Base-by-base conservation (phyloP, 1,140 invertebrate species). In the Mizuhopecten yessoensis region DNA sequence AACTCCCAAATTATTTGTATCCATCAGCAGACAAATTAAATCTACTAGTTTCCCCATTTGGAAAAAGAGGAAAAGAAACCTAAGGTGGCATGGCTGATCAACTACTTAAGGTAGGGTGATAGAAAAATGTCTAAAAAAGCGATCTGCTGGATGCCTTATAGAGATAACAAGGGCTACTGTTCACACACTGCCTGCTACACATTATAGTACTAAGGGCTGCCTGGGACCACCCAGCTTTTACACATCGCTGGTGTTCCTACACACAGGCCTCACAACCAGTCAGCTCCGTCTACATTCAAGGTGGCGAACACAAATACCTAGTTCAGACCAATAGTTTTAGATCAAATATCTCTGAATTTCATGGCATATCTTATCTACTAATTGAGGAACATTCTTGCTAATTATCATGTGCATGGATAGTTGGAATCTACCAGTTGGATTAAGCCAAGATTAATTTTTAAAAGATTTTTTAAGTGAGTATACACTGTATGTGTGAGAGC, bases 101-200 rank as follows among this genome's bases (percentile, higher is more conserved):
- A 75, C n/a, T 75, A 29, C n/a, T 75, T 29, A 75, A 75, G 57
- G 57, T 75, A 75, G 57, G 57, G 23, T 75, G 57, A 75, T 75
- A 75, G 57, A 75, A 75, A 75, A 75, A 75, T n/a, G 57, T 75
- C 57, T 75, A 75, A 75, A 75, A 75, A 75, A 75, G 57, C 57
- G 57, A 75, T 75, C 57, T 75, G 57, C n/a, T 29, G 57, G 57
- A 75, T 75, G 57, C 57, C 57, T 75, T 75, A 75, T 75, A 13
- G 11, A 75, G 57, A 75, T 75, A 75, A 75, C 57, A 29, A 75
- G n/a, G n/a, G n/a, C n/a, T n/a, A n/a, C 57, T 3, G 57, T 75
- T 75, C 57, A 75, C 57, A 75, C 57, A 75, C 57, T 75, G 57
- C 57, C 57, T 75, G 57, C 57, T 75, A 29, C n/a, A 75, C n/a